phyloP scores from a whole-genome alignment of 2,888 invertebrate genomes.

The Netelia inedita region DNA sequence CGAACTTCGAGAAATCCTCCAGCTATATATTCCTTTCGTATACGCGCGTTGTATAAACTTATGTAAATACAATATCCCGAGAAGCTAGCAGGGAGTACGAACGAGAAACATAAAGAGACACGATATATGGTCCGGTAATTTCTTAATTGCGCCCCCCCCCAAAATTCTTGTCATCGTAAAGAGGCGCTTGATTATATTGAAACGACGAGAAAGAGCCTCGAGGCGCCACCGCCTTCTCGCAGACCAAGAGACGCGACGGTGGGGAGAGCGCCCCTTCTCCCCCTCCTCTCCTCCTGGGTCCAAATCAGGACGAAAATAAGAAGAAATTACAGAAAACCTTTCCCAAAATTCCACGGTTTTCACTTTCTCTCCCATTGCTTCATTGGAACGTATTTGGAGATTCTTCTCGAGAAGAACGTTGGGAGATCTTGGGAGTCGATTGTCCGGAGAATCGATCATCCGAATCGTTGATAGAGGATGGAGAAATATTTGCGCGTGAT shows the following conservation, averaged over 20 bases:
- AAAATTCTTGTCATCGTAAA: constrained; percentile 84
- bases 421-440: too few relatives aligned
- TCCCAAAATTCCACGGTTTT: constrained; percentile 1
- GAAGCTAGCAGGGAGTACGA: constrained; percentile 21
- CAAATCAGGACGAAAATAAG: background rate
- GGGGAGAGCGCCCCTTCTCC: background rate
- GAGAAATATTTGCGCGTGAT: too few relatives aligned
- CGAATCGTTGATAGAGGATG: too few relatives aligned
- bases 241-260: background rate
- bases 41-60: constrained; percentile 76
- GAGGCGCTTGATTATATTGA: constrained; percentile 81
- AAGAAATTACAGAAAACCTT: background rate
- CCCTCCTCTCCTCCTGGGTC: too few relatives aligned
- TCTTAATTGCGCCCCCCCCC: constrained; percentile 83
- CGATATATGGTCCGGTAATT: constrained; percentile 84
- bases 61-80: constrained; percentile 82
- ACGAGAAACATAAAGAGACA: constrained; percentile 79
- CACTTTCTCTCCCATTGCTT: too few relatives aligned
- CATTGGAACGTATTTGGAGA: too few relatives aligned
- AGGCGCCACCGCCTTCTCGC: constrained; percentile 43
- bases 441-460: too few relatives aligned
- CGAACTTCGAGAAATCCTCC: background rate
- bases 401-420: too few relatives aligned
- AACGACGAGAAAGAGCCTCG: constrained; percentile 72
- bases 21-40: constrained; percentile 63